Conservation (phyloP, 1,140 invertebrate species). For the Zaprionus inermis region DNA sequence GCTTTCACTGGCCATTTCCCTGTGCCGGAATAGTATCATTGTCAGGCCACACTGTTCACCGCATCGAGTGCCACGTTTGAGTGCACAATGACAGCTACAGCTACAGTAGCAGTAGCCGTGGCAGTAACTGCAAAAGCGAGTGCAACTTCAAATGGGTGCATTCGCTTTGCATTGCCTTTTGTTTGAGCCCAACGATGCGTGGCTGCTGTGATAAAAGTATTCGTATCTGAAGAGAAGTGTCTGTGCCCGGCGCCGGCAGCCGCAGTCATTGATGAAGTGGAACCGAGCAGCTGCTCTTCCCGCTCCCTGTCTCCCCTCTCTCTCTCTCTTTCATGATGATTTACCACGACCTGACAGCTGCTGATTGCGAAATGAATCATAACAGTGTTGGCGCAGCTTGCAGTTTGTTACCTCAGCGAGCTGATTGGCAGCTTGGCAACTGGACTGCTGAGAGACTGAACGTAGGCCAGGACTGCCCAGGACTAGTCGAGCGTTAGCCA, state of each 20-base stretch:
- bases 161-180: slow-evolving; percentile 66
- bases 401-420: slow-evolving; percentile 10
- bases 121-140: slow-evolving; percentile 6
- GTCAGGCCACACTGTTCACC: slow-evolving; percentile 16
- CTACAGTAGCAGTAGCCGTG: no score
- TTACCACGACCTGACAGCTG: slow-evolving; percentile 6
- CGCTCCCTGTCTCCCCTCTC: not conserved
- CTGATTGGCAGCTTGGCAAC: slow-evolving; percentile 16
- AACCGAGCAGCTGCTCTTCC: slow-evolving; percentile 13
- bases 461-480: not conserved
- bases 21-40: not conserved
- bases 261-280: slow-evolving; percentile 42
- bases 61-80: slow-evolving; percentile 43
- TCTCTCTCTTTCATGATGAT: not conserved
- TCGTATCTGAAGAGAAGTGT: slow-evolving; percentile 57
- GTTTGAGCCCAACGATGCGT: slow-evolving; percentile 76
- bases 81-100: slow-evolving; percentile 50
- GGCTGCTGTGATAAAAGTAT: slow-evolving; percentile 73
- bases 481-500: not conserved
- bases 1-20: not conserved
- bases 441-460: not conserved
- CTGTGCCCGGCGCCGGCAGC: slow-evolving; percentile 34
- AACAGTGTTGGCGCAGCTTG: not conserved
- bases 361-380: slow-evolving; percentile 29
- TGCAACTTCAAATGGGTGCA: slow-evolving; percentile 39